phyloP scores from a whole-genome alignment of 2,888 invertebrate genomes.

The Dendrolimus houi region DNA sequence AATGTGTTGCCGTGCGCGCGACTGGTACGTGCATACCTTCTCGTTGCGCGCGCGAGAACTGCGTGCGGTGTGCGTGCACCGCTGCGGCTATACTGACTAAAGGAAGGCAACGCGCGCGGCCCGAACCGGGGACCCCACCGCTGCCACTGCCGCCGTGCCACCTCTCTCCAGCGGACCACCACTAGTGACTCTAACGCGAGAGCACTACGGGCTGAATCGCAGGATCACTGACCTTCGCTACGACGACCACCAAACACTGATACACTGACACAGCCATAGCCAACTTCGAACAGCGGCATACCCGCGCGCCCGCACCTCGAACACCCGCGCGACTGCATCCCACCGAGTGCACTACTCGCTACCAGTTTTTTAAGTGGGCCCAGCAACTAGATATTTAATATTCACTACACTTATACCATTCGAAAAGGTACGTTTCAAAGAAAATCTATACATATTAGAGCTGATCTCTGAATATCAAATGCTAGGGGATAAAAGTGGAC shows the following conservation, averaged over 20 bases:
- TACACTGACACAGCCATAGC: conserved; percentile 12
- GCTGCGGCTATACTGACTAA: conserved; percentile 66
- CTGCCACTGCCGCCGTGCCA: conserved; percentile 39
- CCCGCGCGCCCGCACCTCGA: conserved; percentile 32
- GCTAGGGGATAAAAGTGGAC: no score
- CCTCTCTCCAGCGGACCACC: conserved; percentile 60
- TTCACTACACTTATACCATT: background rate
- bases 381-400: background rate
- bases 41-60: conserved; percentile 74
- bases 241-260: conserved; percentile 32
- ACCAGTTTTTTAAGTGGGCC: conserved; percentile 14
- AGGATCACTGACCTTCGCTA: conserved; percentile 65
- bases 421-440: no score
- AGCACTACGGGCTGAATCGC: conserved; percentile 65
- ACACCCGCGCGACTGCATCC: conserved; percentile 33
- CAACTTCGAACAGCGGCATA: background rate
- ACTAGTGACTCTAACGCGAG: conserved; percentile 61
- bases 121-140: conserved; percentile 61
- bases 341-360: conserved; percentile 39
- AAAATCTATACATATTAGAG: no score
- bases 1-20: conserved; percentile 23
- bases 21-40: conserved; percentile 59
- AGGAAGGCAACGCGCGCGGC: conserved; percentile 48
- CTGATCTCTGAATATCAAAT: no score
- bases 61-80: conserved; percentile 77